A percentile compares a stretch with the other conserved stretches of the same genome.
Evolutionary conservation across 2,888 invertebrate species (phyloP).

Genomic region (Ectobius pallidus): DNA sequence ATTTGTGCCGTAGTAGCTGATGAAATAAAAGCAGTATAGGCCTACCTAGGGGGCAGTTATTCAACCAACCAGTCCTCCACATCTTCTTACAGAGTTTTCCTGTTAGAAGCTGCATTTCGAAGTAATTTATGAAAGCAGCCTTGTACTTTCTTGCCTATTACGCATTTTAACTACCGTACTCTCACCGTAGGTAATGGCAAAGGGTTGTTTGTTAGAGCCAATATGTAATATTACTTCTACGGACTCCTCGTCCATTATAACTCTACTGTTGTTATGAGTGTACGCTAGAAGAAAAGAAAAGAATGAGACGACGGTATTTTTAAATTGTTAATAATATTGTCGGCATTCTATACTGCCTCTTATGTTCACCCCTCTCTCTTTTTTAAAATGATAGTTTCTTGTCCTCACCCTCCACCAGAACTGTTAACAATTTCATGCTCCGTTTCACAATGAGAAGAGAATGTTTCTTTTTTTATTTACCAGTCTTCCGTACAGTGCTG

Average conservation of each 20-base stretch:
- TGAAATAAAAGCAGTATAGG: not conserved
- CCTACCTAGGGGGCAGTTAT: no score
- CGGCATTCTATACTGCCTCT: no score
- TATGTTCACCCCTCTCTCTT: no score
- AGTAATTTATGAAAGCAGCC: constrained; percentile 2
- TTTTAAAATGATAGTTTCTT: no score
- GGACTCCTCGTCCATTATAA: not conserved
- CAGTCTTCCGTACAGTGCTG: not conserved
- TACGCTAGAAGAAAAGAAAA: no score
- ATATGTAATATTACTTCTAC: not conserved
- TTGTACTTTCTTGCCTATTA: constrained; percentile 4
- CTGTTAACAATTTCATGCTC: constrained; percentile 21
- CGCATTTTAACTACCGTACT: no score
- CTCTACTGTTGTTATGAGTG: no score
- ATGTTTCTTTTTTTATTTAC: constrained; percentile 3
- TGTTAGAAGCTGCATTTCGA: not conserved
- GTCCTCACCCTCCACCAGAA: not conserved
- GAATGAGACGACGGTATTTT: no score
- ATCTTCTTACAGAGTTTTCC: no score
- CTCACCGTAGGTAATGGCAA: no score
- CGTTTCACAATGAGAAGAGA: constrained; percentile 19
- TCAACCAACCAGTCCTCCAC: no score
- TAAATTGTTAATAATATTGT: no score
- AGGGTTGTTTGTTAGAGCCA: not conserved
- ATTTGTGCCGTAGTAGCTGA: not conserved